Percentiles rank a stretch among this genome's conserved stretches.
phyloP scores from a whole-genome alignment of 2,113 vertebrate genomes.

The Pristiophorus japonicus region DNA sequence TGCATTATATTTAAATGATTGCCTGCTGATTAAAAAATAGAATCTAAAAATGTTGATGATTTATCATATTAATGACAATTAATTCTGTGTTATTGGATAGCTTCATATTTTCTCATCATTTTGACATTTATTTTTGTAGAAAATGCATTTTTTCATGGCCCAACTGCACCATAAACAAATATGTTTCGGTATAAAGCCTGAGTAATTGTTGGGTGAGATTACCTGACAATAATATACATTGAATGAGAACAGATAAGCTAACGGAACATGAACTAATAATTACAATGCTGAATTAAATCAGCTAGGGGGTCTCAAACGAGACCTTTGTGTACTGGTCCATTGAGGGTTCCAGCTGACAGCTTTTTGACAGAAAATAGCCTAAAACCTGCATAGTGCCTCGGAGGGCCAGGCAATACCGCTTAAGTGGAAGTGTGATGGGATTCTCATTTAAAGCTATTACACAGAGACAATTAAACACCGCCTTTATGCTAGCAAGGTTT shows the following conservation, averaged over 20 bases:
- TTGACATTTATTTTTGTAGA: neutral
- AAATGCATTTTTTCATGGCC: neutral
- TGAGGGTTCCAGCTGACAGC: conserved; percentile 59
- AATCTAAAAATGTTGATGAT: neutral
- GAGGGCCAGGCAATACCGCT: conserved; percentile 55
- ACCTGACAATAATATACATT: conserved; percentile 63
- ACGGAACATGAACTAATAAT: conserved; percentile 54
- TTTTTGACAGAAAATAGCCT: conserved; percentile 64
- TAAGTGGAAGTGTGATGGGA: conserved; percentile 58
- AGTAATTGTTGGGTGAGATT: conserved; percentile 52
- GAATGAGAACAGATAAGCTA: conserved; percentile 65
- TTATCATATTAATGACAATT: neutral
- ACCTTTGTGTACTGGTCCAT: conserved; percentile 65
- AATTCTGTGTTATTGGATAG: neutral
- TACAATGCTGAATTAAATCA: conserved; percentile 68
- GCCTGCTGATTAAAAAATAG: neutral
- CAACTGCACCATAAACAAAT: neutral
- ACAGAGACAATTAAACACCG: conserved; percentile 61
- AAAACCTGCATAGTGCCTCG: conserved; percentile 55
- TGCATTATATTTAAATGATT: neutral
- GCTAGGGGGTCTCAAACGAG: conserved; percentile 53
- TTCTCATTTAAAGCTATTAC: conserved; percentile 63
- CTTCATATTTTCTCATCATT: neutral
- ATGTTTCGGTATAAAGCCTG: neutral
- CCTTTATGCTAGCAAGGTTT: conserved; percentile 59